These are phyloP conservation scores for Pungitius pungitius DNA, from an alignment of 2,113 vertebrate genomes.

Conservation along the genomic window DNA sequence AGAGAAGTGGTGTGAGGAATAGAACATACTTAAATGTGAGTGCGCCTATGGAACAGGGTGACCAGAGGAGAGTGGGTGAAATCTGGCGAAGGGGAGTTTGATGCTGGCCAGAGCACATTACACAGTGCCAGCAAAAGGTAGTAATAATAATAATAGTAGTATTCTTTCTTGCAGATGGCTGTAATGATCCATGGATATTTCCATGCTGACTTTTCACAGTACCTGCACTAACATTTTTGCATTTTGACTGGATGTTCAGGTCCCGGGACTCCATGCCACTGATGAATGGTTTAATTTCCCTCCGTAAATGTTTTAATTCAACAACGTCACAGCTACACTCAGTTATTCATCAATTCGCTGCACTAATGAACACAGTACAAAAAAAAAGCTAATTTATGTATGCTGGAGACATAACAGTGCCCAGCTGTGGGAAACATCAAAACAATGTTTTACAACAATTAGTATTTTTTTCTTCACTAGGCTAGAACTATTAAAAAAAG, in stretches of 20 bases:
- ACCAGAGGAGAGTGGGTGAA: not conserved
- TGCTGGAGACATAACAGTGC: not conserved
- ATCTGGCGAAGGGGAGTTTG: not conserved
- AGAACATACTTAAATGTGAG: too few species aligned
- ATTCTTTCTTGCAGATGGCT: not conserved
- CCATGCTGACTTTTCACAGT: not conserved
- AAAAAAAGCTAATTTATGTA: not conserved
- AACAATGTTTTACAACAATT: not conserved
- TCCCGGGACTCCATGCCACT: not conserved
- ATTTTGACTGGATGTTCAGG: not conserved
- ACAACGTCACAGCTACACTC: not conserved
- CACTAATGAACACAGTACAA: not conserved
- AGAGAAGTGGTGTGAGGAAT: not conserved
- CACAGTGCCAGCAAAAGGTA: not conserved
- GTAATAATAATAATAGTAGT: not conserved
- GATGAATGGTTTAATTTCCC: constrained; percentile 1
- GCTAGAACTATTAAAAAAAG: not conserved
- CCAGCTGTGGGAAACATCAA: not conserved
- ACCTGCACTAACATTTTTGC: not conserved
- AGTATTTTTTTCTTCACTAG: not conserved
- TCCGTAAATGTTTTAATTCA: constrained; percentile 1
- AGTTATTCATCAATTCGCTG: not conserved
- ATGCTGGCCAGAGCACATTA: not conserved
- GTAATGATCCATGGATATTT: not conserved
- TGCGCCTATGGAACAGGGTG: too few species aligned